phyloP scores from a whole-genome alignment of 1,140 invertebrate genomes.

The Drosophila varians region DNA sequence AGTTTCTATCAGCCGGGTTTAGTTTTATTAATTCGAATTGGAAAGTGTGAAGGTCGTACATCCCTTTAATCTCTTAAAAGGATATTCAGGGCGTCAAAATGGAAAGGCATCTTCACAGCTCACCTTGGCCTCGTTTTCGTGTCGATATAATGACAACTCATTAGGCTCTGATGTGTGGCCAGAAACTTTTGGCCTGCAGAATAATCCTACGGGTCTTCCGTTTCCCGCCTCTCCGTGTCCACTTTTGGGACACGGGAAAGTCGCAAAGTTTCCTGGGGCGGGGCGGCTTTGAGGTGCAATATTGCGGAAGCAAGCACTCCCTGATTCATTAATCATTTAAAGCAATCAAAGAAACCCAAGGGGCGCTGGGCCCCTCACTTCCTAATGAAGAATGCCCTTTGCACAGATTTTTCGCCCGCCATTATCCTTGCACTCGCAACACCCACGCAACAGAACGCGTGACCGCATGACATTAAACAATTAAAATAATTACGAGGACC shows the following conservation, averaged over 20 bases:
- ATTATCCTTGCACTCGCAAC: conserved; percentile 6
- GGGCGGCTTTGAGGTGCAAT: neutral
- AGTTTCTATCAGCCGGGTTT: no score
- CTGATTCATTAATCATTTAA: conserved; percentile 74
- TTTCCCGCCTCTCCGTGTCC: neutral
- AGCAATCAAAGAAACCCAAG: conserved; percentile 54
- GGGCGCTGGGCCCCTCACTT: neutral
- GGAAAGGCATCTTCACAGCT: neutral
- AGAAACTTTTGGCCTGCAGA: conserved; percentile 48
- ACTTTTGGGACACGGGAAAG: conserved; percentile 17
- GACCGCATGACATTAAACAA: conserved; percentile 82
- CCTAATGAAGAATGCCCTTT: neutral
- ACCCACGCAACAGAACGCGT: conserved; percentile 43
- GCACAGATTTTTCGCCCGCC: conserved; percentile 51
- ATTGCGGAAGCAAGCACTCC: conserved; percentile 26
- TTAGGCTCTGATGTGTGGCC: conserved; percentile 41
- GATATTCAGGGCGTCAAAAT: neutral
- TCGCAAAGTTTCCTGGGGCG: conserved; percentile 31
- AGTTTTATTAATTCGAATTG: no score
- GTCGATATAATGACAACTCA: conserved; percentile 56
- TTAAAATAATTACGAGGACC: conserved; percentile 80
- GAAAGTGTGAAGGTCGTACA: no score
- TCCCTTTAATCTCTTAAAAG: no score
- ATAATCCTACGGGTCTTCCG: conserved; percentile 58
- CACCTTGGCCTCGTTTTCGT: conserved; percentile 1